Conservation (phyloP, 2,113 vertebrate genomes). For the Rhineura floridana region DNA sequence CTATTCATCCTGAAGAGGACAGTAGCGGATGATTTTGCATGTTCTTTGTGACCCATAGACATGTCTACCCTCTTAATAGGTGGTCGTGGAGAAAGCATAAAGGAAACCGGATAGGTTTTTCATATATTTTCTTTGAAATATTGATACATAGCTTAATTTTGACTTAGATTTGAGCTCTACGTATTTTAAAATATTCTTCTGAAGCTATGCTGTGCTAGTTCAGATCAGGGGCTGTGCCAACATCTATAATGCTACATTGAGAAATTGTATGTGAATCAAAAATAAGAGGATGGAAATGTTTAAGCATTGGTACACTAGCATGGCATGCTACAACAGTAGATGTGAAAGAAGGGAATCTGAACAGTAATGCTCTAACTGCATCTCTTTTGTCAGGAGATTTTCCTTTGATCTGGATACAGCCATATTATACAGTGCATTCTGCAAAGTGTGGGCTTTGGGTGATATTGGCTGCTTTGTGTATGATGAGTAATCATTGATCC, state of each 20-base stretch:
- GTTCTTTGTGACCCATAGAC: constrained; percentile 40
- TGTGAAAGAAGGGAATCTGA: constrained; percentile 45
- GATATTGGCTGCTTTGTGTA: constrained; percentile 59
- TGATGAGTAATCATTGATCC: constrained; percentile 55
- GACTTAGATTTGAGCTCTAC: constrained; percentile 47
- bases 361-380: constrained; percentile 39
- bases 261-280: neutral
- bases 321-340: constrained; percentile 48
- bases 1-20: constrained; percentile 62
- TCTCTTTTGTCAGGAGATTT: constrained; percentile 25
- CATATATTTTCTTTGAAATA: constrained; percentile 41
- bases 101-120: constrained; percentile 42
- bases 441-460: constrained; percentile 58
- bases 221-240: neutral
- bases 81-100: constrained; percentile 21
- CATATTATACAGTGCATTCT: constrained; percentile 45
- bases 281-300: neutral
- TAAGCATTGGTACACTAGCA: neutral
- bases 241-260: neutral
- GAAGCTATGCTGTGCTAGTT: neutral
- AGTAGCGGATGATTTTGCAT: constrained; percentile 53
- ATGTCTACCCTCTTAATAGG: neutral
- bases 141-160: constrained; percentile 42
- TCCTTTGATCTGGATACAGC: constrained; percentile 47
- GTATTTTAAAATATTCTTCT: constrained; percentile 51